Percentiles rank a stretch among this genome's conserved stretches.
Evolutionary conservation across 2,888 invertebrate species (phyloP).

Genomic region (Chalcis sispes): DNA sequence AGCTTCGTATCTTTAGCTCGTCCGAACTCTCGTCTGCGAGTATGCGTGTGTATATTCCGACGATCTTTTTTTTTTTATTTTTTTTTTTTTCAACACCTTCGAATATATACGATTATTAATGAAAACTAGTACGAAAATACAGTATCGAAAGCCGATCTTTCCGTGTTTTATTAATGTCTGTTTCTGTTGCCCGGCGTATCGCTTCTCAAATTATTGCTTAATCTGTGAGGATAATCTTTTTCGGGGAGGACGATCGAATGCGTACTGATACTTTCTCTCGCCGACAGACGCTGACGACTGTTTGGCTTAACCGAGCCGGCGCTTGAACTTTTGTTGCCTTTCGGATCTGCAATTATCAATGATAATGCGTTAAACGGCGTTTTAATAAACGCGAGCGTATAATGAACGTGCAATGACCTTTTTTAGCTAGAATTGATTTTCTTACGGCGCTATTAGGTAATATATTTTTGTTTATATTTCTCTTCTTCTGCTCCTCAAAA

Average conservation of each 20-base stretch:
- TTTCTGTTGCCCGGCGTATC: neutral
- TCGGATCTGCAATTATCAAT: conserved; percentile 8
- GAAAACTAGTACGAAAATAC: neutral
- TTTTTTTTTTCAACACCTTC: too few relatives aligned
- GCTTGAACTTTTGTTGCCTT: neutral
- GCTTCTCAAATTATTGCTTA: neutral
- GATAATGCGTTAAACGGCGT: too few relatives aligned
- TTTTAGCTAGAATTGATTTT: conserved; percentile 1
- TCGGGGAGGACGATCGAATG: conserved; percentile 29
- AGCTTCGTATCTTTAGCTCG: too few relatives aligned
- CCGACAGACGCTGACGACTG: neutral
- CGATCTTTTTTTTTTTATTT: too few relatives aligned
- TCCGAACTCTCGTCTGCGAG: too few relatives aligned
- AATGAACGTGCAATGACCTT: too few relatives aligned
- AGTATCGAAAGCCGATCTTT: neutral
- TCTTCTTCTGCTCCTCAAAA: conserved; percentile 36
- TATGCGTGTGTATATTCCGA: too few relatives aligned
- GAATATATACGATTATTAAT: too few relatives aligned
- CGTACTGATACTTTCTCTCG: conserved; percentile 9
- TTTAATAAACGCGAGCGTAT: too few relatives aligned
- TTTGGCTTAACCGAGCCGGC: conserved; percentile 1
- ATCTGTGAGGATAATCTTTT: conserved; percentile 11
- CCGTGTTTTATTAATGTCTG: neutral
- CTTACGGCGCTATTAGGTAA: neutral
- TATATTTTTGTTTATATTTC: neutral